phyloP scores from a whole-genome alignment of 1,140 invertebrate species.

The Grapholita molesta region DNA sequence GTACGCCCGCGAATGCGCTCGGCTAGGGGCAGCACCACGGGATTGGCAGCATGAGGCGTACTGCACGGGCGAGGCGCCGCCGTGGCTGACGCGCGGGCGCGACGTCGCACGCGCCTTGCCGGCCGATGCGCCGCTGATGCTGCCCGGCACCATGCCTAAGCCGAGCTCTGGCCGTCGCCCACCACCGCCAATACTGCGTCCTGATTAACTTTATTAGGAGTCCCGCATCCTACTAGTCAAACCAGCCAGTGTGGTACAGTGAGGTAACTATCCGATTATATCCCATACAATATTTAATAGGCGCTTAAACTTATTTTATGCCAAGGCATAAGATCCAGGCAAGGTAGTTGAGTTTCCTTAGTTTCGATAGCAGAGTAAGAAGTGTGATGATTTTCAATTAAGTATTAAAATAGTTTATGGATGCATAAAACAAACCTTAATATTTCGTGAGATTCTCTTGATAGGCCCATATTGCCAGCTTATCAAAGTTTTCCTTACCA shows the following conservation, averaged over 20 bases:
- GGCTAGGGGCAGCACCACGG: constrained; percentile 83
- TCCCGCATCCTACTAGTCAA: constrained; percentile 66
- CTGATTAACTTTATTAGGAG: constrained; percentile 35
- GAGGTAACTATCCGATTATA: constrained; percentile 62
- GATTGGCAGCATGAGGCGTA: constrained; percentile 83
- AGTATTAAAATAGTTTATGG: no score
- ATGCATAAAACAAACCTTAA: no score
- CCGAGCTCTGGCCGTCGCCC: constrained; percentile 52
- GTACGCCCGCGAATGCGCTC: constrained; percentile 90
- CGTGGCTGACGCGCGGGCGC: constrained; percentile 47
- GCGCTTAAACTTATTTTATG: no score
- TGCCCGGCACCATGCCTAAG: constrained; percentile 46
- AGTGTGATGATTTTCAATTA: no score
- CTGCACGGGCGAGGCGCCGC: constrained; percentile 70
- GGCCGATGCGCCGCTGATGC: constrained; percentile 36
- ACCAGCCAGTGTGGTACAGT: constrained; percentile 53
- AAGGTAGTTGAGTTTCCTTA: no score
- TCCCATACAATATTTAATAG: no score
- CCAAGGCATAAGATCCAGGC: no score
- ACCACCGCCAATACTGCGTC: constrained; percentile 58
- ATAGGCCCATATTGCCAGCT: no score
- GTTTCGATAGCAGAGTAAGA: no score
- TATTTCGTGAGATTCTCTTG: no score
- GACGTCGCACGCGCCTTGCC: constrained; percentile 32
- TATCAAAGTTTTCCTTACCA: no score